phyloP scores from a whole-genome alignment of 2,797 vertebrate species.

The Selene dorsalis region DNA sequence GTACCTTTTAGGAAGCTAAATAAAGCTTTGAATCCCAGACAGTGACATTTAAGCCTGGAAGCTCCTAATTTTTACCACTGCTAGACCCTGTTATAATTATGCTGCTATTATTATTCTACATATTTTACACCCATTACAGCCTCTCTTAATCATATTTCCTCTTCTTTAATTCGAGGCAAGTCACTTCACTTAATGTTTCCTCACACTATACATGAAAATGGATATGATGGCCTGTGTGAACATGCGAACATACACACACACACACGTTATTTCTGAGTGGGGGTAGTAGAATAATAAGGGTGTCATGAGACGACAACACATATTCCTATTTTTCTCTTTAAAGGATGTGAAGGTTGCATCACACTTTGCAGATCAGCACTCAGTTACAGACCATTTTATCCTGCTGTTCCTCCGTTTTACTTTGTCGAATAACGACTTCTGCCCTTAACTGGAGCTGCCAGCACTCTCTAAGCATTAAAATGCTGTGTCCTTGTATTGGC shows the following conservation, averaged over 20 bases:
- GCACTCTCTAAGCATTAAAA: conserved; percentile 10
- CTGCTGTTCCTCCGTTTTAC: neutral
- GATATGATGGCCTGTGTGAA: neutral
- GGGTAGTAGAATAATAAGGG: neutral
- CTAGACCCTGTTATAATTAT: conserved; percentile 12
- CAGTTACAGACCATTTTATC: conserved; percentile 2
- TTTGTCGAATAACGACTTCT: conserved; percentile 18
- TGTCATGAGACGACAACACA: neutral
- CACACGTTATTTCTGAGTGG: neutral
- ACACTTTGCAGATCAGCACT: conserved; percentile 25
- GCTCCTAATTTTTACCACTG: neutral
- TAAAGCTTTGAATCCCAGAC: conserved; percentile 31
- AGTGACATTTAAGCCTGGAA: conserved; percentile 27
- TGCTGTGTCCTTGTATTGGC: neutral
- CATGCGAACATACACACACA: neutral
- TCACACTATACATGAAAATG: neutral
- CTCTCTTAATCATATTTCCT: neutral
- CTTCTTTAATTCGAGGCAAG: neutral
- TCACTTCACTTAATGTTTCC: neutral
- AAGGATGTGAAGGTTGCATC: conserved; percentile 6
- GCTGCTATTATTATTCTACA: conserved; percentile 14
- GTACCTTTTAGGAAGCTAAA: conserved; percentile 17
- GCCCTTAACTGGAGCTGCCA: neutral
- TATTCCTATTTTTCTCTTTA: neutral
- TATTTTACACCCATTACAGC: neutral